phyloP scores from a whole-genome alignment of 2,797 vertebrate genomes.

The Lagodon rhomboides region DNA sequence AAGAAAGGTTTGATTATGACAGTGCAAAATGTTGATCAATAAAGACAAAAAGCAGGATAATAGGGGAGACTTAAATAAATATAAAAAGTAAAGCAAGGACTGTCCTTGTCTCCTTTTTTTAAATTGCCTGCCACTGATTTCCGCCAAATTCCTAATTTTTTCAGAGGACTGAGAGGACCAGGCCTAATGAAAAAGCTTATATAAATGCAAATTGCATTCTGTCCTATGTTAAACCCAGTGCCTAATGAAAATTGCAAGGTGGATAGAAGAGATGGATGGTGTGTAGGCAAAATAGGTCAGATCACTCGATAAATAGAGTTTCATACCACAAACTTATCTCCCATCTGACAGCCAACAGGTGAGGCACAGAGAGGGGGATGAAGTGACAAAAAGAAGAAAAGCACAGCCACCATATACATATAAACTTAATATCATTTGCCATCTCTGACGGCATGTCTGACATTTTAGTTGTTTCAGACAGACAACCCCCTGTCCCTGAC shows the following conservation, averaged over 20 bases:
- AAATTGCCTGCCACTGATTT: conserved; percentile 82
- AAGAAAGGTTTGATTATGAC: conserved; percentile 35
- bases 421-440: conserved; percentile 11
- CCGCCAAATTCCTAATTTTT: conserved; percentile 81
- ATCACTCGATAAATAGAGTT: conserved; percentile 80
- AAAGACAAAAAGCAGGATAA: conserved; percentile 29
- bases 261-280: conserved; percentile 74
- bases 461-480: conserved; percentile 34
- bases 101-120: conserved; percentile 68
- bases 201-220: conserved; percentile 90
- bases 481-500: conserved; percentile 13
- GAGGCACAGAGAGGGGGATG: conserved; percentile 6
- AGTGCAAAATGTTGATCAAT: conserved; percentile 37
- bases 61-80: conserved; percentile 45
- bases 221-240: conserved; percentile 84
- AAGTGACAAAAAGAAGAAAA: neutral
- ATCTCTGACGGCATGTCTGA: conserved; percentile 17
- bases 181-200: conserved; percentile 90
- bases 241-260: conserved; percentile 85
- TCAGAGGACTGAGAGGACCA: conserved; percentile 74
- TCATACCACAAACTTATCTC: conserved; percentile 66
- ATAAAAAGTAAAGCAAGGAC: conserved; percentile 42
- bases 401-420: conserved; percentile 1
- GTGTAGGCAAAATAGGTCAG: conserved; percentile 79
- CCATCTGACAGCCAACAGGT: conserved; percentile 62